Percentiles rank a stretch among this genome's conserved stretches.
These are phyloP conservation scores for Sebastes trivittatus DNA, from an alignment of 2,797 vertebrate genomes.

Conservation along the genomic window DNA sequence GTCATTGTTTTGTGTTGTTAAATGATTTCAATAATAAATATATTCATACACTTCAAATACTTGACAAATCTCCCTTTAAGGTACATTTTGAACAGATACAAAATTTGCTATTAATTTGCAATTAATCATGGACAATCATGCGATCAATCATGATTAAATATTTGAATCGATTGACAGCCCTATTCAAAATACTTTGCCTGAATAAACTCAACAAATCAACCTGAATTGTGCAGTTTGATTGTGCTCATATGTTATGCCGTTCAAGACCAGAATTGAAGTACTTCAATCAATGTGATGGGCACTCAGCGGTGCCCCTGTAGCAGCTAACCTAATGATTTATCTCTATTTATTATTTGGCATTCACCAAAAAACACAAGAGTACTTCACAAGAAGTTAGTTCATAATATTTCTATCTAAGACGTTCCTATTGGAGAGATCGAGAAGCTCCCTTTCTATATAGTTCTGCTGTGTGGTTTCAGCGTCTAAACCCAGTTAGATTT, in stretches of 20 bases:
- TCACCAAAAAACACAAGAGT: not conserved
- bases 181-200: not conserved
- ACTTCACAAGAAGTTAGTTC: not conserved
- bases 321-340: not conserved
- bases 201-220: slow-evolving; percentile 18
- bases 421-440: not conserved
- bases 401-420: slow-evolving; percentile 4
- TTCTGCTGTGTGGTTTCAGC: slow-evolving; percentile 10
- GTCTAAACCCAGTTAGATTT: slow-evolving; percentile 2
- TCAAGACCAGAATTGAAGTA: slow-evolving; percentile 7
- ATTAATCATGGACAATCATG: no score
- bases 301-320: not conserved
- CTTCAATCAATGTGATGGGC: slow-evolving; percentile 21
- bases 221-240: slow-evolving; percentile 22
- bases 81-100: no score
- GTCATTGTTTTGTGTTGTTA: no score
- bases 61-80: no score
- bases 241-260: not conserved
- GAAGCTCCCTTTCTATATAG: slow-evolving; percentile 3
- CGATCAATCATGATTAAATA: no score
- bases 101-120: no score
- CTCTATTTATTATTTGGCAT: slow-evolving; percentile 9
- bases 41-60: no score
- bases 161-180: no score
- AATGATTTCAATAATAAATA: no score